Evolutionary conservation across 2,888 invertebrate genomes (phyloP).

Genomic region (Gari tellinella): DNA sequence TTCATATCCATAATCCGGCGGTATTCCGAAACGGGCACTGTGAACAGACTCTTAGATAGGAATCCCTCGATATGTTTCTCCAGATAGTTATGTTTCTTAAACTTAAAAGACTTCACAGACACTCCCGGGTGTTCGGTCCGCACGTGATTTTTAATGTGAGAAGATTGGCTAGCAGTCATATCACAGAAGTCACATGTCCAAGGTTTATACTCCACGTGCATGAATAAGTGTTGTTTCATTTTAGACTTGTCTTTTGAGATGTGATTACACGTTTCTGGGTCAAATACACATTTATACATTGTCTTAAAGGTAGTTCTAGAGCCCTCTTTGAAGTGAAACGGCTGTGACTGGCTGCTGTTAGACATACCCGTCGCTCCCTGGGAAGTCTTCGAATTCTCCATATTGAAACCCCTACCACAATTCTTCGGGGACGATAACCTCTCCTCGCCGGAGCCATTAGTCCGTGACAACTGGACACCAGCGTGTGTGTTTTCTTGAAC

Average conservation of each 20-base stretch:
- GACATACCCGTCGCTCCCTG: neutral
- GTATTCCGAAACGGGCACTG: constrained; percentile 57
- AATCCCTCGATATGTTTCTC: constrained; percentile 60
- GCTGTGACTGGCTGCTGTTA: neutral
- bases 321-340: constrained; percentile 33
- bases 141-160: constrained; percentile 58
- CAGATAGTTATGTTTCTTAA: constrained; percentile 57
- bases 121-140: constrained; percentile 47
- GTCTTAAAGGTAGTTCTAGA: constrained; percentile 54
- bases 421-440: neutral
- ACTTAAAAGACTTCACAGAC: constrained; percentile 49
- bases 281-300: constrained; percentile 61
- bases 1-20: constrained; percentile 58
- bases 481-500: neutral
- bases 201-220: constrained; percentile 62
- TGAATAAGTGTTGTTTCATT: constrained; percentile 61
- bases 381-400: neutral
- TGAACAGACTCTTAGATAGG: constrained; percentile 52
- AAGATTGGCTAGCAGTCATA: constrained; percentile 61
- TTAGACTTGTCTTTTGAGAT: constrained; percentile 63
- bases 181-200: constrained; percentile 60
- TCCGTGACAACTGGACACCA: too few relatives aligned
- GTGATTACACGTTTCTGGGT: constrained; percentile 59
- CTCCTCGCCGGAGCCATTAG: too few relatives aligned
- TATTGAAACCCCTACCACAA: too few relatives aligned